A percentile compares a stretch with the other conserved stretches of the same genome.
phyloP scores from a whole-genome alignment of 2,888 invertebrate genomes.

The Arrhopalites spinosus region DNA sequence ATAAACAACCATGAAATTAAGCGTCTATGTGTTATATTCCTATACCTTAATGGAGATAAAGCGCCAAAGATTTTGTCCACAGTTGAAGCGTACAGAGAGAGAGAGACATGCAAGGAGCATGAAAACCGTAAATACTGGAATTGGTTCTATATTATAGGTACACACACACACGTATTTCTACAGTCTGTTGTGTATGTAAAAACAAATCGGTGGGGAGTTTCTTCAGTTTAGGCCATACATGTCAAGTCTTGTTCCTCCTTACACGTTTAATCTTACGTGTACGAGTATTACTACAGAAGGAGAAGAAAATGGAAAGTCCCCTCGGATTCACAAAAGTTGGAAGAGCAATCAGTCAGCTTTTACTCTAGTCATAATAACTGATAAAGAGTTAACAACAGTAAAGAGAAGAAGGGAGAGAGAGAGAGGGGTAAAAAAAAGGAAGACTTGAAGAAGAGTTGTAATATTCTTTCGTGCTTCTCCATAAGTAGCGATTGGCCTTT shows the following conservation, averaged over 20 bases:
- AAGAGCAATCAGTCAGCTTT: constrained; percentile 25
- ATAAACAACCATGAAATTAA: constrained; percentile 57
- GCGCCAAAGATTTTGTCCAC: background rate
- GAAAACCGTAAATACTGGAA: background rate
- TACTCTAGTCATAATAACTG: background rate
- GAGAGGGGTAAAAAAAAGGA: background rate
- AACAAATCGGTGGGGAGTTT: too few relatives aligned
- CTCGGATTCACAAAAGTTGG: background rate
- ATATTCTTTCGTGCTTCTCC: constrained; percentile 33
- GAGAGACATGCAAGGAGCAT: background rate
- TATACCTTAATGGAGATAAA: background rate
- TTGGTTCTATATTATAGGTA: background rate
- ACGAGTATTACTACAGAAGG: background rate
- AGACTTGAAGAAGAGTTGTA: background rate
- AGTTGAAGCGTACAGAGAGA: too few relatives aligned
- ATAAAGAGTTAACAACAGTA: constrained; percentile 20
- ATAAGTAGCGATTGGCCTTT: constrained; percentile 57
- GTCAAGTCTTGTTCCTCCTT: too few relatives aligned
- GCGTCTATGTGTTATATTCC: constrained; percentile 10
- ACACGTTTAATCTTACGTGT: background rate
- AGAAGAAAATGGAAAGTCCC: constrained; percentile 17
- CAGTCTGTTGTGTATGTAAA: background rate
- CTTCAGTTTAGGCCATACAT: too few relatives aligned
- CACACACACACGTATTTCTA: background rate
- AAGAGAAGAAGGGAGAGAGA: background rate